Percentiles rank a stretch among this genome's conserved stretches.
Evolutionary conservation across 2,113 vertebrate species (phyloP).

Genomic region (Telmatochromis sp.): DNA sequence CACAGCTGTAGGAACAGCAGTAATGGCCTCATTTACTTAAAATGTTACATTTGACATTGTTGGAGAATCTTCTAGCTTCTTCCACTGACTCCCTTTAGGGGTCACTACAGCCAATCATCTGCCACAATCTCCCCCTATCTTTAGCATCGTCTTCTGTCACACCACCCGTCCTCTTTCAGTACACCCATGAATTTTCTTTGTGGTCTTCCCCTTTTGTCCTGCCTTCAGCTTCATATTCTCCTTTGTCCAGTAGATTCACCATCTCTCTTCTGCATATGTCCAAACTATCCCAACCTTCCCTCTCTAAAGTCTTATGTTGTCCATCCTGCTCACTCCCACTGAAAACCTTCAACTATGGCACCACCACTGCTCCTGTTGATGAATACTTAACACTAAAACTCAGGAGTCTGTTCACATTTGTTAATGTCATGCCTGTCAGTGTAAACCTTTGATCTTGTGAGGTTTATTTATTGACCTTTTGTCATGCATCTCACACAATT

Average conservation of each 20-base stretch:
- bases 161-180: no score
- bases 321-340: neutral
- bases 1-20: no score
- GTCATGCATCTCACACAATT: neutral
- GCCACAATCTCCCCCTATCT: no score
- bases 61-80: no score
- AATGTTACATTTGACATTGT: no score
- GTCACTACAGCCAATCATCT: no score
- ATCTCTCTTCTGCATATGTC: neutral
- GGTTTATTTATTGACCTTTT: neutral
- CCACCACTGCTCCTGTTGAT: neutral
- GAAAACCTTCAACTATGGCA: neutral
- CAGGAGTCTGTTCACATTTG: neutral
- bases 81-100: no score
- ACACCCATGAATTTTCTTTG: no score
- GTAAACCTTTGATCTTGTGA: neutral
- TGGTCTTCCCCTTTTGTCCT: no score
- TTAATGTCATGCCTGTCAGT: neutral
- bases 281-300: neutral
- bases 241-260: neutral
- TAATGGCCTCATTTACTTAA: no score
- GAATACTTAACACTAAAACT: rapidly evolving
- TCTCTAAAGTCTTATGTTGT: neutral
- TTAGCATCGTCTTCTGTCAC: no score
- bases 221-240: neutral